Evolutionary conservation across 2,797 vertebrate species (phyloP), one percentile per base, ranked within the genome.

Genomic region (Staurois parvus): DNA sequence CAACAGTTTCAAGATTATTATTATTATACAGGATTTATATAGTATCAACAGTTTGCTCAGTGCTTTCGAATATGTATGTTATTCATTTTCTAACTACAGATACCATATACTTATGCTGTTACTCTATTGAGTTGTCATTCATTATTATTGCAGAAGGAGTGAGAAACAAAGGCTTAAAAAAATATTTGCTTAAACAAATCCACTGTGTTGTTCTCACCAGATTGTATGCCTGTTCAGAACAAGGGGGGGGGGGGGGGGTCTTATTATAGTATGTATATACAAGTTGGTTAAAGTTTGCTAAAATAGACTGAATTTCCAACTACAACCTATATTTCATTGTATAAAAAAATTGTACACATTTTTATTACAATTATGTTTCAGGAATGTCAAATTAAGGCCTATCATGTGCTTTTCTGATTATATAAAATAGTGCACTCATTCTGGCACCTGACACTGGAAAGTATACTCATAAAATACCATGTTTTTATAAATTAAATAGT

Each of bases 401-500:
- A 4, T 62, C 83, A 84, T 72, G 59, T 74, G 29, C 66, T 68
- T 85, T 24, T 67, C 19, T 76, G 64, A 24, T 45, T 59, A 26
- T 40, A 62, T 76, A 76, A 86, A 76, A 76, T 28, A 76, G 73
- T 69, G 42, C 48, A 76, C 66, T 82, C 32, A 52, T 74, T 78
- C 56, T 86, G 85, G 79, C 85, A 78, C 30, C 56, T 48, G 21
- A 42, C 40, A 83, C 66, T 84, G 83, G 83, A 84, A 84, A 66
- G 76, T 77, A 66, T 24, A 56, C 69, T 40, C 30, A 28, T 42
- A 72, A 67, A 76, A 83, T 83, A 74, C 76, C 74, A 82, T 83
- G 85, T 86, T 86, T n/a, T 86, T 83, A 86, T 83, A 86, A 86
- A 83, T 86, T 86, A 83, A 86, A 83, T 52, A 48, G 75, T 77